These are phyloP conservation scores for Polydrusus pterygomalis DNA, from an alignment of 2,888 invertebrate genomes.

Conservation along the genomic window DNA sequence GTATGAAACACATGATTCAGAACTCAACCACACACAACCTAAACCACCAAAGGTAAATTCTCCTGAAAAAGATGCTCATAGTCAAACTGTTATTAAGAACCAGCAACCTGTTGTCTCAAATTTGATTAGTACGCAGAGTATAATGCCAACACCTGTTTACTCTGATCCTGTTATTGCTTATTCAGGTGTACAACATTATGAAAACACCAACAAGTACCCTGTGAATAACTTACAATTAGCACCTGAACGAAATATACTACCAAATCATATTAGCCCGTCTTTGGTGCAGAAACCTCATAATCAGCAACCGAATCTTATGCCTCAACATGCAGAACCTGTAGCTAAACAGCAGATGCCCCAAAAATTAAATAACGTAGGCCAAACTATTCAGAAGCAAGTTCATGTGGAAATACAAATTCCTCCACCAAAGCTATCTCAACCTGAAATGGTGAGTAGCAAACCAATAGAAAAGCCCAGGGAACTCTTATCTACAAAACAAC, in stretches of 20 bases:
- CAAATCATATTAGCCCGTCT: conserved; percentile 24
- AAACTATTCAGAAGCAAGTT: neutral
- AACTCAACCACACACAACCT: neutral
- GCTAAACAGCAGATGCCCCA: conserved; percentile 2
- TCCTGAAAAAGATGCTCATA: neutral
- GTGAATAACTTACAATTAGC: neutral
- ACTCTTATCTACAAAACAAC: conserved; percentile 2
- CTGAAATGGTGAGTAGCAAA: neutral
- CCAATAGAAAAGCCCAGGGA: conserved; percentile 23
- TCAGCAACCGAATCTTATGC: neutral
- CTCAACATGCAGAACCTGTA: conserved; percentile 9
- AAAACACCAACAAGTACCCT: conserved; percentile 3
- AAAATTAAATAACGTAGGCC: neutral
- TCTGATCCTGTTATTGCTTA: conserved; percentile 10
- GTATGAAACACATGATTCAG: neutral
- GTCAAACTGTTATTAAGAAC: conserved; percentile 13
- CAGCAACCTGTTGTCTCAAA: conserved; percentile 7
- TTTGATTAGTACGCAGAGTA: conserved; percentile 12
- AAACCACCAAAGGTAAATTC: neutral
- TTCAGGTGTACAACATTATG: neutral
- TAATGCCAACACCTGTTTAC: conserved; percentile 6
- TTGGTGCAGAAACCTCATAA: neutral
- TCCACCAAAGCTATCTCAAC: neutral
- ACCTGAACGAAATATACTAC: neutral
- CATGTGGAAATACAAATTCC: conserved; percentile 7